These are phyloP conservation scores for Diogma glabrata DNA, from an alignment of 2,888 invertebrate species.

Conservation along the genomic window DNA sequence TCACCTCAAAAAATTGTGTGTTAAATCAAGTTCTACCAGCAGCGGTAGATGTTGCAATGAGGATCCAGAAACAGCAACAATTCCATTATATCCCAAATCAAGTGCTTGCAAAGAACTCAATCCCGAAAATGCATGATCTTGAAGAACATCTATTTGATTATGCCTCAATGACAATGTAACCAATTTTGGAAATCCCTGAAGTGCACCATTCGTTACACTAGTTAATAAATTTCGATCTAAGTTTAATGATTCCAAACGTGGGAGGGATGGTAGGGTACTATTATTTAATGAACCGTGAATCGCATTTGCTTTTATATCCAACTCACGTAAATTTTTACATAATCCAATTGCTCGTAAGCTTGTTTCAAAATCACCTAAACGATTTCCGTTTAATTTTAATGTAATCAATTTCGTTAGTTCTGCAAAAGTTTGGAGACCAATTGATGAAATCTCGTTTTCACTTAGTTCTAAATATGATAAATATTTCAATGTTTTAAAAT, in stretches of 20 bases:
- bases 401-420: constrained; percentile 54
- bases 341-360: constrained; percentile 30
- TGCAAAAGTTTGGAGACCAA: constrained; percentile 60
- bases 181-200: constrained; percentile 57
- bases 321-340: constrained; percentile 39
- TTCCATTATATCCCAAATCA: constrained; percentile 73
- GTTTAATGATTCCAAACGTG: constrained; percentile 51
- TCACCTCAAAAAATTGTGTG: constrained; percentile 63
- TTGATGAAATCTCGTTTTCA: constrained; percentile 61
- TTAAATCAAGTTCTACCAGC: constrained; percentile 57
- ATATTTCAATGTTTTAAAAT: constrained; percentile 55
- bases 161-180: constrained; percentile 61
- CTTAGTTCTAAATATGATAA: constrained; percentile 69
- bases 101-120: constrained; percentile 58
- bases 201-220: constrained; percentile 62
- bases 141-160: constrained; percentile 77
- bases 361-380: constrained; percentile 42
- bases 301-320: constrained; percentile 69
- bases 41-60: constrained; percentile 64
- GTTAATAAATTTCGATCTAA: constrained; percentile 67
- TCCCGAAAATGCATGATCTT: constrained; percentile 72
- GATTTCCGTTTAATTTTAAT: constrained; percentile 62
- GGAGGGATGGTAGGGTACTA: constrained; percentile 55
- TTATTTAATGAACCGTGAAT: constrained; percentile 63
- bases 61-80: constrained; percentile 73